Percentiles rank a stretch among this genome's conserved stretches.
phyloP scores from a whole-genome alignment of 2,797 vertebrate genomes.

The Sebastolobus altivelis region DNA sequence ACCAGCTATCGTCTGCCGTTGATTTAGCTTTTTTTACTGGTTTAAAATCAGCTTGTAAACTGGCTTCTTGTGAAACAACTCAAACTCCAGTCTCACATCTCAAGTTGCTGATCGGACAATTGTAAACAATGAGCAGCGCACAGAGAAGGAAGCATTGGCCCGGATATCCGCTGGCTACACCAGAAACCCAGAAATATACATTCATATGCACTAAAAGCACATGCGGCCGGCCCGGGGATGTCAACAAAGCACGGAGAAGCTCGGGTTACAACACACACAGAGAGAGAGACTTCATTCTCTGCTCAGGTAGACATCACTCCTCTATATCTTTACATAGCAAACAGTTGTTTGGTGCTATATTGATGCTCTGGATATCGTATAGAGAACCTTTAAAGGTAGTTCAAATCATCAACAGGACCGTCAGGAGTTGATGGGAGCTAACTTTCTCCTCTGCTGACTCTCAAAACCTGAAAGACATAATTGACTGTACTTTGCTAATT shows the following conservation, averaged over 20 bases:
- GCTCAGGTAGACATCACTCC: not conserved
- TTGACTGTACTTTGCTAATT: constrained; percentile 63
- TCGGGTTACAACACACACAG: not conserved
- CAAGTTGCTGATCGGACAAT: no score
- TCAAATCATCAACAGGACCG: not conserved
- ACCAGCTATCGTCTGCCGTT: no score
- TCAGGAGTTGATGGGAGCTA: constrained; percentile 1
- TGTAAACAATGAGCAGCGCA: no score
- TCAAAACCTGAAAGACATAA: constrained; percentile 56
- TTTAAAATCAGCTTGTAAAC: no score
- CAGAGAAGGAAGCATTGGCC: no score
- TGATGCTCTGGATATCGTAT: not conserved
- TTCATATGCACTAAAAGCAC: not conserved
- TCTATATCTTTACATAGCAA: not conserved
- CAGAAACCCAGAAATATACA: no score
- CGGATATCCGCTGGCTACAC: no score
- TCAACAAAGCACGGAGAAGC: not conserved
- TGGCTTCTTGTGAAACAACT: no score
- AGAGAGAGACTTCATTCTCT: not conserved
- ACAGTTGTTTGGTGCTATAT: not conserved
- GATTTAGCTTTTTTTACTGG: no score
- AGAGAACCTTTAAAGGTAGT: not conserved
- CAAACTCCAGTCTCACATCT: no score
- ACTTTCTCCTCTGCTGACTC: constrained; percentile 19
- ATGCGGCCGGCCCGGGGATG: not conserved